phyloP scores from a whole-genome alignment of 2,888 invertebrate genomes.

The Cataglyphis albicans region DNA sequence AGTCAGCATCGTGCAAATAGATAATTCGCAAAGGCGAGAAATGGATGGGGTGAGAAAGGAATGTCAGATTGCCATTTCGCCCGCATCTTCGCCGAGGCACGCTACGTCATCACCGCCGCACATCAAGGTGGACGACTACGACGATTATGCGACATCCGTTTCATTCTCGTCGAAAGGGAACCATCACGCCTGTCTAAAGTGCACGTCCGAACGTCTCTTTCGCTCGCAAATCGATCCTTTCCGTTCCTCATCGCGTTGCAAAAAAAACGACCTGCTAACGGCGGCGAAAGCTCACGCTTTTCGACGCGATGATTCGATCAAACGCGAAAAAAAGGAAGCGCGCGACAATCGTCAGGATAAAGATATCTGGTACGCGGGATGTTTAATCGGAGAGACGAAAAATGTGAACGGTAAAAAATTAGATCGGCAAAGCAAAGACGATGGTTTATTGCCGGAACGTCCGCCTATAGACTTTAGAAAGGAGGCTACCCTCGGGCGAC shows the following conservation, averaged over 20 bases:
- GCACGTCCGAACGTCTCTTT: slow-evolving; percentile 76
- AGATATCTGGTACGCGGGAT: slow-evolving; percentile 71
- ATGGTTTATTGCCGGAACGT: slow-evolving; percentile 52
- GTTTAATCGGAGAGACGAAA: slow-evolving; percentile 71
- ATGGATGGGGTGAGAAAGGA: neutral
- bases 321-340: slow-evolving; percentile 53
- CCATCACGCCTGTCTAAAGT: slow-evolving; percentile 78
- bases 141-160: slow-evolving; percentile 66
- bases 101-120: slow-evolving; percentile 60
- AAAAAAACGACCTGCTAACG: slow-evolving; percentile 22
- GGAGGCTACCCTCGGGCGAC: slow-evolving; percentile 87
- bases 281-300: slow-evolving; percentile 23
- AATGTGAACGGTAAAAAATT: slow-evolving; percentile 57
- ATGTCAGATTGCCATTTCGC: slow-evolving; percentile 10
- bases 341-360: slow-evolving; percentile 66
- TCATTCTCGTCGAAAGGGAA: neutral
- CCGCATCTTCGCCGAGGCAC: slow-evolving; percentile 3
- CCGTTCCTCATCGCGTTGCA: slow-evolving; percentile 57
- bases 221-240: slow-evolving; percentile 77
- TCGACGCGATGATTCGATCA: slow-evolving; percentile 14
- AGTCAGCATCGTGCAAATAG: neutral
- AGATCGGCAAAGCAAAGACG: slow-evolving; percentile 37
- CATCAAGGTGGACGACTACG: slow-evolving; percentile 75
- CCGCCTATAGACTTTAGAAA: slow-evolving; percentile 73
- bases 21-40: slow-evolving; percentile 16